phyloP scores from a whole-genome alignment of 2,888 invertebrate species.

The Kuschelorhynchus macadamiae region DNA sequence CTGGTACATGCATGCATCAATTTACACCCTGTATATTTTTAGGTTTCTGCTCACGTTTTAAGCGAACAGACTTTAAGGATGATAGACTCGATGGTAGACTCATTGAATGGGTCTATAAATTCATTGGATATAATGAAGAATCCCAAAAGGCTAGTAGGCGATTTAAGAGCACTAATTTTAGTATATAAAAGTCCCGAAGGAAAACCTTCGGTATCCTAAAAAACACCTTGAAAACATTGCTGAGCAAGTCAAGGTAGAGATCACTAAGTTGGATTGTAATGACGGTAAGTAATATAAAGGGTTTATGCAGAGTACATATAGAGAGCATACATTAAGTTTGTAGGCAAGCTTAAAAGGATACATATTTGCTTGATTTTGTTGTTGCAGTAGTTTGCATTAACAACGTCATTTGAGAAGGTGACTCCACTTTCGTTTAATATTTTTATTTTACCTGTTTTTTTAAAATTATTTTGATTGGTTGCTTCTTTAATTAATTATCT shows the following conservation, averaged over 20 bases:
- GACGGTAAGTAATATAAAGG: slow-evolving; percentile 14
- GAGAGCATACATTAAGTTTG: no score
- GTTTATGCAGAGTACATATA: no score
- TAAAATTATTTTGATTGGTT: no score
- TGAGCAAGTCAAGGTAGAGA: slow-evolving; percentile 61
- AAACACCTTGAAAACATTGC: slow-evolving; percentile 63
- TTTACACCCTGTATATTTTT: no score
- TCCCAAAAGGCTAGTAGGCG: slow-evolving; percentile 71
- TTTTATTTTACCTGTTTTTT: no score
- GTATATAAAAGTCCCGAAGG: slow-evolving; percentile 71
- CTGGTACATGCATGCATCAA: no score
- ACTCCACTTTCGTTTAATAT: no score
- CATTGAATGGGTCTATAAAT: slow-evolving; percentile 71
- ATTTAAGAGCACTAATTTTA: slow-evolving; percentile 73
- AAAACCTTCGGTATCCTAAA: slow-evolving; percentile 63
- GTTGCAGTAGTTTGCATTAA: no score
- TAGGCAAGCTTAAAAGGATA: no score
- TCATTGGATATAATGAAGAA: slow-evolving; percentile 71
- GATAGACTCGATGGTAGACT: slow-evolving; percentile 75
- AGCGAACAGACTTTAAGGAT: slow-evolving; percentile 75
- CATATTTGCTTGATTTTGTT: no score
- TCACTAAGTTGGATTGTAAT: slow-evolving; percentile 53
- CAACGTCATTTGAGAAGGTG: no score
- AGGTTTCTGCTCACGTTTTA: slow-evolving; percentile 75
- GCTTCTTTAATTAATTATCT: no score